phyloP scores from a whole-genome alignment of 2,888 invertebrate species.

The Dendrolimus houi region DNA sequence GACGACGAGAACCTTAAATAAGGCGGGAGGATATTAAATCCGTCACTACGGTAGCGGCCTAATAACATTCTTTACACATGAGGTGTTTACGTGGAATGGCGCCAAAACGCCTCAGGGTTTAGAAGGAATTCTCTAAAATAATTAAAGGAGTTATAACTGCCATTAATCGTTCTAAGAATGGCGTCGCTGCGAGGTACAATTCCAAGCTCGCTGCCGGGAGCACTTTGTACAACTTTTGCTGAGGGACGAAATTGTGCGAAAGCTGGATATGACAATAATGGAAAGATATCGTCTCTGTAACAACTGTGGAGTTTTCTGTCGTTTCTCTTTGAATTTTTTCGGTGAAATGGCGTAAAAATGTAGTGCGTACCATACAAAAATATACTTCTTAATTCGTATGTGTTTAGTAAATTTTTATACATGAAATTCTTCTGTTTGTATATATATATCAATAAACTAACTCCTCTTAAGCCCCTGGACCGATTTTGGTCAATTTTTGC shows the following conservation, averaged over 20 bases:
- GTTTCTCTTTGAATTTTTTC: background rate
- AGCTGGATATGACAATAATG: slow-evolving; percentile 6
- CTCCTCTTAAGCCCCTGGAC: too few species aligned
- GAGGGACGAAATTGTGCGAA: slow-evolving; percentile 1
- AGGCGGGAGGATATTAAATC: slow-evolving; percentile 3
- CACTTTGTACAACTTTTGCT: slow-evolving; percentile 1
- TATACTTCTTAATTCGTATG: too few species aligned
- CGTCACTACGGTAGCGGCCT: background rate
- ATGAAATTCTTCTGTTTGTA: too few species aligned
- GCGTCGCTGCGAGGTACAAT: slow-evolving; percentile 14
- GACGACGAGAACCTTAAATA: background rate
- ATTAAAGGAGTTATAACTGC: slow-evolving; percentile 27
- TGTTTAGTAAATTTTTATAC: too few species aligned
- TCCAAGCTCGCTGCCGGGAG: background rate
- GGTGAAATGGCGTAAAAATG: background rate
- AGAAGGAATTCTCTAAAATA: slow-evolving; percentile 20
- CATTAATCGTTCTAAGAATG: slow-evolving; percentile 23
- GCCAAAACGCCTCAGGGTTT: slow-evolving; percentile 13
- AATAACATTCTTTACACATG: slow-evolving; percentile 2
- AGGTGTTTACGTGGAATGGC: slow-evolving; percentile 7
- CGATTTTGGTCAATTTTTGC: too few species aligned
- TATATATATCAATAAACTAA: too few species aligned
- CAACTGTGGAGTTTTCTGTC: background rate
- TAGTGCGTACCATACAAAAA: background rate
- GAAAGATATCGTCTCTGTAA: slow-evolving; percentile 7